These are phyloP conservation scores for Pandemis heparana DNA, from an alignment of 2,888 invertebrate species.

Conservation along the genomic window DNA sequence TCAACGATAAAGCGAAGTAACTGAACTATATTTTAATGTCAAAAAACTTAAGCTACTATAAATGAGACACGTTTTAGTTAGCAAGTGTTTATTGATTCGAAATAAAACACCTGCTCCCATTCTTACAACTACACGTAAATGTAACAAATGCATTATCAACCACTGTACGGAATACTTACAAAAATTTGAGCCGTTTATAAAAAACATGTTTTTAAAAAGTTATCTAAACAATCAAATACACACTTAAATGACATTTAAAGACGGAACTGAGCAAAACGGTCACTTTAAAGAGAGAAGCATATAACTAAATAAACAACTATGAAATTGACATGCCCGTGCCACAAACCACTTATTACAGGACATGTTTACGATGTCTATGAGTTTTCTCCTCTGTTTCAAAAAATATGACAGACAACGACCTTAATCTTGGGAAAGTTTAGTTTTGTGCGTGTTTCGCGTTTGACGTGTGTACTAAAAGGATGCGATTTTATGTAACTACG, in stretches of 20 bases:
- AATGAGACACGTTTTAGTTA: slow-evolving; percentile 50
- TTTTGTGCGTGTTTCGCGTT: too few relatives aligned
- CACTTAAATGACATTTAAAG: not conserved
- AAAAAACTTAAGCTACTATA: slow-evolving; percentile 18
- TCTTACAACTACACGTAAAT: slow-evolving; percentile 47
- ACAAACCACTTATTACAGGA: too few relatives aligned
- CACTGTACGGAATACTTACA: slow-evolving; percentile 26
- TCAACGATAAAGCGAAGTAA: not conserved
- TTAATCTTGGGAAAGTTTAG: too few relatives aligned
- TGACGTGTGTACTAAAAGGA: too few relatives aligned
- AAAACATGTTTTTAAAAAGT: not conserved
- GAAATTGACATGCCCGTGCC: too few relatives aligned
- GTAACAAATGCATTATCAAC: slow-evolving; percentile 12
- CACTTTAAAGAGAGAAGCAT: too few relatives aligned
- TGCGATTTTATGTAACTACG: too few relatives aligned
- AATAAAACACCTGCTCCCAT: slow-evolving; percentile 70
- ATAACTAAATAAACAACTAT: too few relatives aligned
- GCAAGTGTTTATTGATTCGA: slow-evolving; percentile 59
- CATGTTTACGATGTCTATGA: too few relatives aligned
- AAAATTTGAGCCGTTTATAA: not conserved
- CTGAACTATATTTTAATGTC: not conserved
- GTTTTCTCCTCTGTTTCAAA: too few relatives aligned
- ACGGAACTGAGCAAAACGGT: too few relatives aligned
- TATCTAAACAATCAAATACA: not conserved
- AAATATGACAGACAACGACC: too few relatives aligned